Evolutionary conservation across 2,113 vertebrate genomes (phyloP), one percentile per base, ranked within the genome.

Genomic region (Meriones unguiculatus): DNA sequence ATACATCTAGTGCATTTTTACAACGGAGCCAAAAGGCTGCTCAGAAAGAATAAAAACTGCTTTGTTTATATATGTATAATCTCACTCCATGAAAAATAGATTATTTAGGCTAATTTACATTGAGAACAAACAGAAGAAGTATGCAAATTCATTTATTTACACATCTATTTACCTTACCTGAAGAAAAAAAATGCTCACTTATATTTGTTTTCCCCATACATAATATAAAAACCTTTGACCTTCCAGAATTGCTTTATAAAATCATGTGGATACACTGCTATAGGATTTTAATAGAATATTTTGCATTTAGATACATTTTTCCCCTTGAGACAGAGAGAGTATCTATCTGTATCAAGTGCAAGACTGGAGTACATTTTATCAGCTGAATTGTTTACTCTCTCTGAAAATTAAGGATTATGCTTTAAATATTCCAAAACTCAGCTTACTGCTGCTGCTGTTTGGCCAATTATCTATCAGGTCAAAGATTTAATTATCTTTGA

Each of bases 401-500:
- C 69, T 75, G 20, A 92, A 41, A 95, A 95, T 84, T 92, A 94
- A 76, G 52, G 25, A 92, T 65, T 87, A 24, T 78, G 25, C 59
- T 67, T 91, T 73, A 93, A n/a, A 76, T 75, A 95, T 41, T 86
- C 57, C 52, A 72, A 52, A 72, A 80, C 22, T 64, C 24, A 13
- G 59, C 35, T 85, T n/a, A 54, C 41, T 87, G 73, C 54, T 91
- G 50, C 75, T 92, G 64, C 35, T 52, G 41, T 69, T 52, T 90
- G 46, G 89, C 32, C 73, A 94, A 59, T 91, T 94, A 89, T 67
- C 72, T 94, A 95, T 86, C 72, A 96, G 41, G 59, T 76, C 25
- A 92, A 32, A 87, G 46, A 93, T 77, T 96, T 88, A 95, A 93
- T 95, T 85, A 94, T 73, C 54, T 95, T 90, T 95, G 77, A 30